These are phyloP conservation scores for Noctua pronuba DNA, from an alignment of 2,888 invertebrate genomes.

Conservation along the genomic window DNA sequence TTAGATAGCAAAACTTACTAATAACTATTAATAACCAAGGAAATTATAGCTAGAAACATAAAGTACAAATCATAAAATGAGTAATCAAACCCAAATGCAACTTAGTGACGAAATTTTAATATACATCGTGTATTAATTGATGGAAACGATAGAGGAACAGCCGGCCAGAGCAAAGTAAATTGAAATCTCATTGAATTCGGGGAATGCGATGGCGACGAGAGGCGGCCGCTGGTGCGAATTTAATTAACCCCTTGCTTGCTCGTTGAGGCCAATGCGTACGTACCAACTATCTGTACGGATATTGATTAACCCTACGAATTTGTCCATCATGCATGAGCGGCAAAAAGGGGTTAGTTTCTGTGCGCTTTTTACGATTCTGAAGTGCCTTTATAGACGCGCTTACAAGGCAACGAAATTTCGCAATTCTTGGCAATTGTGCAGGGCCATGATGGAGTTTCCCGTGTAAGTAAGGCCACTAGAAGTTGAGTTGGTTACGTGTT, in stretches of 20 bases:
- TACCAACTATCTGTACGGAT: conserved; percentile 55
- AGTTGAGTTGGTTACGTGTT: neutral
- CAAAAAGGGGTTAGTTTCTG: neutral
- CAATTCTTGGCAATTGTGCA: neutral
- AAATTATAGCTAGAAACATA: neutral
- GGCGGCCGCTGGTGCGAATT: conserved; percentile 89
- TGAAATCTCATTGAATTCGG: conserved; percentile 90
- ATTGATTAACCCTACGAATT: conserved; percentile 59
- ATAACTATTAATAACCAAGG: neutral
- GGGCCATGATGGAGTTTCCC: neutral
- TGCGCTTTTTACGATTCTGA: conserved; percentile 12
- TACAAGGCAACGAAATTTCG: no score
- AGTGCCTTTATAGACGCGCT: neutral
- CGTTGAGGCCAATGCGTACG: conserved; percentile 81
- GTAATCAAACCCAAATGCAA: conserved; percentile 30
- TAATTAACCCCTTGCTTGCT: conserved; percentile 89
- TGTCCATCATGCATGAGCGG: conserved; percentile 35
- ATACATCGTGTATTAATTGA: conserved; percentile 81
- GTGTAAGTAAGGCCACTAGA: neutral
- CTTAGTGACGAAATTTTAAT: conserved; percentile 70
- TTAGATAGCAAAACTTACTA: neutral
- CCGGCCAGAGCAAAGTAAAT: conserved; percentile 87
- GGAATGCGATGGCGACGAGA: conserved; percentile 88
- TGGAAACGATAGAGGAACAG: conserved; percentile 78
- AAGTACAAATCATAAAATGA: neutral